Conservation (phyloP, 2,113 vertebrate species). For the Paramisgurnus dabryanus region DNA sequence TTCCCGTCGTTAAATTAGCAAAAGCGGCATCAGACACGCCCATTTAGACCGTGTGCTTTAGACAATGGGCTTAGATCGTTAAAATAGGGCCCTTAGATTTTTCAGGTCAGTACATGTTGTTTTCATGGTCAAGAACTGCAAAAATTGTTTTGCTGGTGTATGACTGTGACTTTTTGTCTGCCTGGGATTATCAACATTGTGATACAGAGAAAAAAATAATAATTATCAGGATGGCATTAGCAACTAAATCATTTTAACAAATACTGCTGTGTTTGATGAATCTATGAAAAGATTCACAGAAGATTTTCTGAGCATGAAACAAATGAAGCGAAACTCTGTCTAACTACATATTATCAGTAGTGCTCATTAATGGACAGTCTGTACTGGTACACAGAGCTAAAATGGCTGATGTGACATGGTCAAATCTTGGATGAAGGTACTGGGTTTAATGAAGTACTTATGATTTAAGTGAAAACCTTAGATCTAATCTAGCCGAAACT, state of each 20-base stretch:
- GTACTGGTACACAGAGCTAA: background rate
- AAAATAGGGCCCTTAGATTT: too few species aligned
- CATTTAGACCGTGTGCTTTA: too few species aligned
- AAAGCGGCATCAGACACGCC: too few species aligned
- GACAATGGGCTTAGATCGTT: too few species aligned
- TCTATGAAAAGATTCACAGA: background rate
- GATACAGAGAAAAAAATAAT: background rate
- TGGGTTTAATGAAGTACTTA: background rate
- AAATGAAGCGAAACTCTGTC: background rate
- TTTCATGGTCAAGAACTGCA: background rate
- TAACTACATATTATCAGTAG: background rate
- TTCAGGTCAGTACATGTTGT: too few species aligned
- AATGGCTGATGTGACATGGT: background rate
- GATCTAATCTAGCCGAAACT: background rate
- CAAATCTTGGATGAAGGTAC: constrained; percentile 5
- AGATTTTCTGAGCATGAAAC: background rate
- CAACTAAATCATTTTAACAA: background rate
- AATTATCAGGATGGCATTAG: background rate
- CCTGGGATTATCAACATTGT: background rate
- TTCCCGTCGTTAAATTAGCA: too few species aligned
- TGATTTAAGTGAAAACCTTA: background rate
- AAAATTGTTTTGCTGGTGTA: background rate
- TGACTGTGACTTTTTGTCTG: background rate
- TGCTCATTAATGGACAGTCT: background rate
- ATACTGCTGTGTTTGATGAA: background rate